Evolutionary conservation across 2,888 invertebrate genomes (phyloP), one percentile per base, ranked within the genome.

Genomic region (Melieria omissa): DNA sequence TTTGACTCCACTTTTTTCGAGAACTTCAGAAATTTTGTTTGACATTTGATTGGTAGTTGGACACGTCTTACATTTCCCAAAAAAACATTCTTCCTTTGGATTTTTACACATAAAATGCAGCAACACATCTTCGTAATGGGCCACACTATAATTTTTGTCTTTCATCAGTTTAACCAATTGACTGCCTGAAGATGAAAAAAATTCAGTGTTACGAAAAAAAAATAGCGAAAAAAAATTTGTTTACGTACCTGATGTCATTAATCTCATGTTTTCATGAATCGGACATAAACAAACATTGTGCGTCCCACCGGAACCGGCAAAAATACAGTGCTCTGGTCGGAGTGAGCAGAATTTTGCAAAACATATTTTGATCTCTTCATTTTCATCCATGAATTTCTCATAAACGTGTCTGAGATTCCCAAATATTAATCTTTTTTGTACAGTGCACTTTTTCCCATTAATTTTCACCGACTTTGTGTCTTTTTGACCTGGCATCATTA

Each of bases 401-500:
- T 47, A 64, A 14, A 64, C 49, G 12, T 49, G n/a, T 49, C 14
- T 47, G 29, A 64, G 16, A 64, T 49, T 64, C 16, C 64, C 64
- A 46, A 64, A 64, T 49, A 64, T 64, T 29, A 64, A 16, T 16
- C 47, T n/a, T 16, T 64, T 64, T 49, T 64, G 14, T 10, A 44
- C 7, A 16, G n/a, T 49, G 46, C 8, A 47, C 16, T 46, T 14
- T 42, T 10, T 3, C 16, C 42, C 49, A 49, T n/a, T n/a, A n/a
- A n/a, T n/a, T n/a, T n/a, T n/a, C n/a, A n/a, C n/a, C n/a, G n/a
- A n/a, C n/a, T n/a, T n/a, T n/a, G n/a, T 47, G 49, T 12, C 49
- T 64, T 64, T 64, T 29, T 64, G 47, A 29, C 47, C 64, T n/a
- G 64, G 64, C 64, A 64, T 64, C 16, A 47, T 47, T 6, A 14